phyloP scores from a whole-genome alignment of 2,113 vertebrate genomes.

The Phylloscopus trochilus region DNA sequence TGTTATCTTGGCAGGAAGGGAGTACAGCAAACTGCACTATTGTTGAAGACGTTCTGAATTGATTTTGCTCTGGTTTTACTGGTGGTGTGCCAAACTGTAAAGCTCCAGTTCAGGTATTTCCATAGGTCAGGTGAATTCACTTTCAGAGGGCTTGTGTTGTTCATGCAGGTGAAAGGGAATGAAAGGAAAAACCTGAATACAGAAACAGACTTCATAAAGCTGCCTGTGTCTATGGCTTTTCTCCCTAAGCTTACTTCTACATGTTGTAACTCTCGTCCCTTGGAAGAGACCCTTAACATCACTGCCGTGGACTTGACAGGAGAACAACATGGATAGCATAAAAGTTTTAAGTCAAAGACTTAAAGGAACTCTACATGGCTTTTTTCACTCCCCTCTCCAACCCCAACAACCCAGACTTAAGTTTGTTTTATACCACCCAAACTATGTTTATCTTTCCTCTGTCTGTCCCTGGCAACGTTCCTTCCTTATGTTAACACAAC shows the following conservation, averaged over 20 bases:
- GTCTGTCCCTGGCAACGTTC: background rate
- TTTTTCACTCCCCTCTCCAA: background rate
- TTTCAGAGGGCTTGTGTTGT: background rate
- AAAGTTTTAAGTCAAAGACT: background rate
- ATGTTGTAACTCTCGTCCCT: background rate
- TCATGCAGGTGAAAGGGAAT: background rate
- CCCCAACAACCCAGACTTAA: background rate
- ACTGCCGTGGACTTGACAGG: background rate
- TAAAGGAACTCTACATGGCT: background rate
- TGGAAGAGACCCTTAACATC: background rate
- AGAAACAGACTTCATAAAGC: background rate
- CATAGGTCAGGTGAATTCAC: background rate
- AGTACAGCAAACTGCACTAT: constrained; percentile 9
- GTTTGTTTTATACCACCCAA: constrained; percentile 8
- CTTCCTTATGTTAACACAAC: constrained; percentile 7
- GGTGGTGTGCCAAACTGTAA: background rate
- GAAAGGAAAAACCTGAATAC: background rate
- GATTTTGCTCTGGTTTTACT: constrained; percentile 23
- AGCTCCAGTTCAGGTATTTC: background rate
- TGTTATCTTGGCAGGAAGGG: constrained; percentile 38
- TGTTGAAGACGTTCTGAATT: constrained; percentile 12
- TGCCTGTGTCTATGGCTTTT: background rate
- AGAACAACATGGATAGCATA: background rate
- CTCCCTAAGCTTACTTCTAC: background rate
- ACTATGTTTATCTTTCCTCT: constrained; percentile 14